Base-by-base conservation (phyloP, 2,113 vertebrate species). In the Empidonax traillii region DNA sequence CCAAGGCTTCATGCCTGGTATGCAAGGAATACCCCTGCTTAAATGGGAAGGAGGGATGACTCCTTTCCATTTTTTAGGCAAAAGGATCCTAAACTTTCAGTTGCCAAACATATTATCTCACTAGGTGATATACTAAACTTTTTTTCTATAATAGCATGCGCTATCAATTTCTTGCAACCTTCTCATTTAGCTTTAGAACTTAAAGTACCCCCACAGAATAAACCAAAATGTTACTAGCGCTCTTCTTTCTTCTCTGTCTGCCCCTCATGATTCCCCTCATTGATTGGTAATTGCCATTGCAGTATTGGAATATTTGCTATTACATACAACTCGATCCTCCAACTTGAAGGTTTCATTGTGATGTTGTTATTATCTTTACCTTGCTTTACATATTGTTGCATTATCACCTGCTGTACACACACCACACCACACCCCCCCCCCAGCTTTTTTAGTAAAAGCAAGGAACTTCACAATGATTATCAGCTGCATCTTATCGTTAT, bases 1-100 rank as follows among this genome's bases (percentile, higher is more conserved):
- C 8, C 2, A 6, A 53, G 25, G 7, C 35, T 61, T 44, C 30
- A 10, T 52, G 21, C 31, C 33, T 25, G 25, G 7, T 39, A 3
- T 37, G 20, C 18, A 53, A 41, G 21, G 41, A 51, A 47, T 43
- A 43, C 3, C 23, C 25, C 43, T 28, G 39, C 30, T 58, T 75
- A 56, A 28, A 39, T 33, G 56, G 18, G 67, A 49, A 49, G 4
- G 0, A 2, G 4, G 4, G 3, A 3, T 22, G 17, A 47, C 11
- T 47, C 9, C 21, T 55, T 53, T 11, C 30, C 6, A 18, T 10
- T 68, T 62, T 47, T 89, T 35, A 49, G 47, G 19, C 59, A 23
- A 58, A 41, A 78, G 8, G 6, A 80, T 43, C 23, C 47, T 76
- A 49, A 71, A 59, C 28, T 52, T 88, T 51, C 16, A n/a, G 10